phyloP scores from a whole-genome alignment of 2,113 vertebrate species.

The Gymnorhina tibicen region DNA sequence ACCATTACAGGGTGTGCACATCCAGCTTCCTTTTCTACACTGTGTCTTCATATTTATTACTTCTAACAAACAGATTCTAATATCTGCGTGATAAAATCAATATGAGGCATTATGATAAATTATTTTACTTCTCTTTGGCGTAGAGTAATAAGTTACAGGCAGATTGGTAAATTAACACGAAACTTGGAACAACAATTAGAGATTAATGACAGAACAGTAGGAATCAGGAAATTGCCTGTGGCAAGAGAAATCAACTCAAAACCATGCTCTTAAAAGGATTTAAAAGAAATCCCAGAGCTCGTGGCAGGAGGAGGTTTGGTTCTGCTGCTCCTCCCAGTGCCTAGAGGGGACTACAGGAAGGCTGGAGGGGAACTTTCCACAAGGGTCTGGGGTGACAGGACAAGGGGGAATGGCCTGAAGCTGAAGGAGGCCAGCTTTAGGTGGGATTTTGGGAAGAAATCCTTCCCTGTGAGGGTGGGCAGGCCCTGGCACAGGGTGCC shows the following conservation, averaged over 20 bases:
- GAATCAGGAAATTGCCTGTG: not conserved
- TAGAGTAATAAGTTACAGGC: not conserved
- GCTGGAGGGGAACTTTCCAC: not conserved
- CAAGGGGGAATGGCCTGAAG: not conserved
- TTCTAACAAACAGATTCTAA: not conserved
- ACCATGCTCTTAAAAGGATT: not conserved
- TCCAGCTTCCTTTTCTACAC: not conserved
- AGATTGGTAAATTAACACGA: not conserved
- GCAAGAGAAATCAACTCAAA: not conserved
- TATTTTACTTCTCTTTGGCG: not conserved
- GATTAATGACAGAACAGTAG: not conserved
- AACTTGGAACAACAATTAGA: not conserved
- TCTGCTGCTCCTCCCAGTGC: not conserved
- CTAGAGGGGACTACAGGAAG: not conserved
- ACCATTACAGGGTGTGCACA: not conserved
- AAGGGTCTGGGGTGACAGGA: not conserved
- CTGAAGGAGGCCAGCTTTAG: not conserved
- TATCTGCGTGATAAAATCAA: not conserved
- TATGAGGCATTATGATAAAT: not conserved
- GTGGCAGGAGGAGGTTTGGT: not conserved
- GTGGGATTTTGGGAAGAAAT: not conserved
- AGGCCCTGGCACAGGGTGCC: not conserved
- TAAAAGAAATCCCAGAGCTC: not conserved
- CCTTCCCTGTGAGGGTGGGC: accelerated
- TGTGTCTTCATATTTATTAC: not conserved